Base-by-base conservation (phyloP, 2,888 invertebrate genomes). In the Lobophora halterata region DNA sequence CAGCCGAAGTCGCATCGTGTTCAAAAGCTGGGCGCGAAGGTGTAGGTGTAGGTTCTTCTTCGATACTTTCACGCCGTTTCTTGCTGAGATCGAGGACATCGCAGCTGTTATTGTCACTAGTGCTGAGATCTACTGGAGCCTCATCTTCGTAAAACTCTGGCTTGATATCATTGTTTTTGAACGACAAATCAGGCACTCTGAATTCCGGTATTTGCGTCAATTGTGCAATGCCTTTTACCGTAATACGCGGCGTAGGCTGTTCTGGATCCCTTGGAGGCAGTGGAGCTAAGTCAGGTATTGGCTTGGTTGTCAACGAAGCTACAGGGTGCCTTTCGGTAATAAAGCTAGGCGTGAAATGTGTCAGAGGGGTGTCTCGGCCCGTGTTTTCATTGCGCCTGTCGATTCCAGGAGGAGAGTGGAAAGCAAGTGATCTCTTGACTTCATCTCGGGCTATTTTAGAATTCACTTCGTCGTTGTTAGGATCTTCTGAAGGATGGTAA, bases 401-500 rank as follows among this genome's bases (percentile, higher is more conserved):
- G 5, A 71, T 61, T 46, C 90, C 89, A 12, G 89, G 88, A 5
- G 89, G 88, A 0, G 89, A 88, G 23, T 86, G 88, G 61, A 89
- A 90, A 21, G 89, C 74, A 5, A 89, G 77, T 5, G 89, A 80
- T 52, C 91, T 83, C 50, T 90, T 90, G 0, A 88, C 83, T 49
- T 90, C 90, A 41, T 89, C 89, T 23, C 88, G 71, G 21, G 81
- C 77, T 3, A 87, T 65, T 71, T 91, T 91, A 1, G 83, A 77
- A 51, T 88, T 90, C 0, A 90, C 81, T 57, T 93, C 93, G 49
- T 94, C 94, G 58, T 93, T 93, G 28, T 93, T 93, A 0, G 94
- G 93, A 64, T 95, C 95, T 79, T 95, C 95, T 1, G 93, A 94
- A 0, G 95, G 95, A 68, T 95, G 95, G 61, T 95, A 95, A 46